These are phyloP conservation scores for Rhadinocentrus ornatus DNA, from an alignment of 2,797 vertebrate species.

Conservation along the genomic window DNA sequence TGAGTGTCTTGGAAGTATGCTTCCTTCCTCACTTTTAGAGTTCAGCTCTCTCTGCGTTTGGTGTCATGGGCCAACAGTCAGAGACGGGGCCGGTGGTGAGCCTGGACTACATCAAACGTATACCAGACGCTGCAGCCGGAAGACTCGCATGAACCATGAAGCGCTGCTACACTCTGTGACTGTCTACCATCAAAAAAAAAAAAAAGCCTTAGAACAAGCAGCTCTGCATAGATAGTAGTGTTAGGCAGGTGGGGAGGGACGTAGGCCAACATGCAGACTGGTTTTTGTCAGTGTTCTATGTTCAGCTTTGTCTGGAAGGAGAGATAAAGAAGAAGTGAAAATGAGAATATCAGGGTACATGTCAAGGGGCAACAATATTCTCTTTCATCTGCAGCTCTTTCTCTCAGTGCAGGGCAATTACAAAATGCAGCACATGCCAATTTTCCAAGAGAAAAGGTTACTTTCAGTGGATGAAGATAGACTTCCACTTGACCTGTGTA, in stretches of 20 bases:
- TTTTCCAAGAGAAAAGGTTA: slow-evolving; percentile 60
- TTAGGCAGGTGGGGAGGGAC: slow-evolving; percentile 59
- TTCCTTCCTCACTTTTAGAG: slow-evolving; percentile 73
- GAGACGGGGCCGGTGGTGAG: slow-evolving; percentile 46
- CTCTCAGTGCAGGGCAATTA: slow-evolving; percentile 44
- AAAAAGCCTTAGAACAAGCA: slow-evolving; percentile 49
- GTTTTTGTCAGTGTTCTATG: slow-evolving; percentile 56
- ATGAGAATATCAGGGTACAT: slow-evolving; percentile 59
- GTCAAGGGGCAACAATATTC: slow-evolving; percentile 49
- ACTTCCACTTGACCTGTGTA: slow-evolving; percentile 68
- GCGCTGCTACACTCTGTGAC: slow-evolving; percentile 65
- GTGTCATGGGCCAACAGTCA: slow-evolving; percentile 54
- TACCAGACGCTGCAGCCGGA: slow-evolving; percentile 75
- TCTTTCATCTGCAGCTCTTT: slow-evolving; percentile 40
- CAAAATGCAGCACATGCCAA: slow-evolving; percentile 42
- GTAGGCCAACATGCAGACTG: slow-evolving; percentile 52
- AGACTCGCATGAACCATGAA: slow-evolving; percentile 74
- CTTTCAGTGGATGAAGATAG: slow-evolving; percentile 62
- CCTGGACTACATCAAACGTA: slow-evolving; percentile 76
- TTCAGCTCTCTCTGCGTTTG: slow-evolving; percentile 52
- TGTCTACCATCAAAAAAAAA: slow-evolving; percentile 62
- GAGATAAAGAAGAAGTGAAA: slow-evolving; percentile 27
- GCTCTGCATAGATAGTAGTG: slow-evolving; percentile 22
- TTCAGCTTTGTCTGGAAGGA: slow-evolving; percentile 45
- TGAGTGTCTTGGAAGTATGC: slow-evolving; percentile 54